Evolutionary conservation across 2,888 invertebrate genomes (phyloP).

Genomic region (Empis livida): DNA sequence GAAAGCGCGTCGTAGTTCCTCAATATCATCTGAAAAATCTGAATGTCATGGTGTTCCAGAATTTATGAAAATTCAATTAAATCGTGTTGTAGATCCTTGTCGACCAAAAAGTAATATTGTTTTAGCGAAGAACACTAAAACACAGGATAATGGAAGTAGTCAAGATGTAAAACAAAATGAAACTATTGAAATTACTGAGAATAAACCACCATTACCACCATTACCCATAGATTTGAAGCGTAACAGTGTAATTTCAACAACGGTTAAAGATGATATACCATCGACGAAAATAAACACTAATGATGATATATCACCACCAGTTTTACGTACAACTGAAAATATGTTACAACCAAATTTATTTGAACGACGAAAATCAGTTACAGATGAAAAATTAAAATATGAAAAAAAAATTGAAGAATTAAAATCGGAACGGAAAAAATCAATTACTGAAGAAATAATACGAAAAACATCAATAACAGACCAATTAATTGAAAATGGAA

Average conservation of each 20-base stretch:
- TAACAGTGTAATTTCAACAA: constrained; percentile 7
- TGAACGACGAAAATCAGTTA: constrained; percentile 28
- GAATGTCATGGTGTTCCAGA: constrained; percentile 41
- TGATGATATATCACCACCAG: constrained; percentile 9
- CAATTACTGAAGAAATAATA: constrained; percentile 19
- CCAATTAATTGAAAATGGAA: constrained; percentile 1
- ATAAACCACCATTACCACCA: constrained; percentile 18
- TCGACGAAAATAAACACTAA: constrained; percentile 12
- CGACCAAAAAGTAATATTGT: constrained; percentile 48
- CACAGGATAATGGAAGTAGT: constrained; percentile 22
- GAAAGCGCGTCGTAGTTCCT: constrained; percentile 7
- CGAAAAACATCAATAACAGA: not conserved
- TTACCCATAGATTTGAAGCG: not conserved
- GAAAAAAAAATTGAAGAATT: constrained; percentile 25
- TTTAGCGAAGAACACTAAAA: constrained; percentile 42
- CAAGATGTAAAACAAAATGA: constrained; percentile 32
- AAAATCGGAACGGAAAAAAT: constrained; percentile 27
- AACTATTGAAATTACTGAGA: constrained; percentile 34
- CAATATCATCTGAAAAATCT: constrained; percentile 4
- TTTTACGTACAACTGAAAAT: constrained; percentile 5
- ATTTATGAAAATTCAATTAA: constrained; percentile 56
- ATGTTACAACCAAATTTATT: constrained; percentile 16
- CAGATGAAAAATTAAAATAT: constrained; percentile 25
- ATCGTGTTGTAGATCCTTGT: constrained; percentile 50
- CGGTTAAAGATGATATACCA: constrained; percentile 11